phyloP scores from a whole-genome alignment of 2,113 vertebrate genomes.

The Peromyscus leucopus region DNA sequence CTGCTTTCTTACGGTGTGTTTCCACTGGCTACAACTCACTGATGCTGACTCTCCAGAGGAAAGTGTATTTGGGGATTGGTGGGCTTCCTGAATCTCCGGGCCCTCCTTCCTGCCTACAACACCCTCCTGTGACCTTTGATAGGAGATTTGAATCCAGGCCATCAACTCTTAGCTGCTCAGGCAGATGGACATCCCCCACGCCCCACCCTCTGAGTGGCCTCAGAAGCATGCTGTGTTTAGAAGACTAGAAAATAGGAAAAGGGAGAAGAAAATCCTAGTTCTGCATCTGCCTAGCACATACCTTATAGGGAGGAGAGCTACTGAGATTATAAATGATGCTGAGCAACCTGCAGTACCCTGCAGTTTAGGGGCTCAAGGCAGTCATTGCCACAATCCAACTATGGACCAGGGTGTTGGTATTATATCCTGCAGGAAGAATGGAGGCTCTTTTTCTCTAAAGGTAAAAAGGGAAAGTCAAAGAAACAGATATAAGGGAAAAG shows the following conservation, averaged over 20 bases:
- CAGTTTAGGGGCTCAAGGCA: not conserved
- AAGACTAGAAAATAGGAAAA: not conserved
- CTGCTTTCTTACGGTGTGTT: not conserved
- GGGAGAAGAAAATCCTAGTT: not conserved
- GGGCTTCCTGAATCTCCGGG: not conserved
- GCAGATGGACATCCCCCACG: not conserved
- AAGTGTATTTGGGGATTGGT: fast-evolving
- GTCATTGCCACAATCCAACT: not conserved
- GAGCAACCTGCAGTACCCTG: not conserved
- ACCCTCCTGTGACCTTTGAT: not conserved
- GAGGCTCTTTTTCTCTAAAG: not conserved
- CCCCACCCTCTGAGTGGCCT: too few species aligned
- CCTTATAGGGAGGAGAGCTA: not conserved
- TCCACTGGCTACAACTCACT: not conserved
- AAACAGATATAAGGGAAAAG: not conserved
- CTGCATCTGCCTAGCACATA: not conserved
- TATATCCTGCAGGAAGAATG: not conserved
- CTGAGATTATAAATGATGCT: not conserved
- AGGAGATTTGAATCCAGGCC: not conserved
- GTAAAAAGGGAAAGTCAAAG: not conserved
- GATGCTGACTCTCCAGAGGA: not conserved
- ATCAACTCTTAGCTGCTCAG: not conserved
- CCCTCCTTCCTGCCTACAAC: not conserved
- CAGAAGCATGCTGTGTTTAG: not conserved
- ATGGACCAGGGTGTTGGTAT: not conserved